Evolutionary conservation across 2,113 vertebrate species (phyloP).

Genomic region (Castor canadensis): DNA sequence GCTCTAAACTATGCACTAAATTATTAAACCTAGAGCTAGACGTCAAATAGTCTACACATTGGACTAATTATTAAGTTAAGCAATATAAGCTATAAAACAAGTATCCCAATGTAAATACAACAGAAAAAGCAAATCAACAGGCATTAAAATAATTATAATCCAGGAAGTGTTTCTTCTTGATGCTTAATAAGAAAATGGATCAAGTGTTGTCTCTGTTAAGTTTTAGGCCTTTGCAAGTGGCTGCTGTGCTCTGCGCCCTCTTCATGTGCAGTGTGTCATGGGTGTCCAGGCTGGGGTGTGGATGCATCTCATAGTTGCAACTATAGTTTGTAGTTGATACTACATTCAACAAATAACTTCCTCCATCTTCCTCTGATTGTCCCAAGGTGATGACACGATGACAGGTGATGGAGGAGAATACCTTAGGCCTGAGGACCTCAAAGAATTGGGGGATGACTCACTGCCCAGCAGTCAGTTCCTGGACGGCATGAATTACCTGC

Average conservation of each 20-base stretch:
- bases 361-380: conserved; percentile 9
- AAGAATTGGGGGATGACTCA: conserved; percentile 97
- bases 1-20: not conserved
- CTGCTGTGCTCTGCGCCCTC: not conserved
- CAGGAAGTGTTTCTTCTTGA: not conserved
- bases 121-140: not conserved
- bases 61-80: not conserved
- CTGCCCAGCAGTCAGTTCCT: conserved; percentile 96
- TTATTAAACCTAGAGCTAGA: not conserved
- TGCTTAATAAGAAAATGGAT: not conserved
- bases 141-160: not conserved
- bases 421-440: conserved; percentile 94
- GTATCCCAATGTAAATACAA: not conserved
- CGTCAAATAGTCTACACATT: not conserved
- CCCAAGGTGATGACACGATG: conserved; percentile 96
- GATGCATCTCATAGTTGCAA: not conserved
- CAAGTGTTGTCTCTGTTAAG: not conserved
- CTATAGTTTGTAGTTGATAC: not conserved
- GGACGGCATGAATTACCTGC: conserved; percentile 97
- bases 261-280: conserved; percentile 62
- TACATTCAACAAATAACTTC: not conserved
- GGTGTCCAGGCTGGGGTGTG: not conserved
- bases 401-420: conserved; percentile 98
- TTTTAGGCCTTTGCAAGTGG: not conserved
- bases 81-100: not conserved